These are phyloP conservation scores for Nothobranchius furzeri DNA, from an alignment of 2,113 vertebrate species.

Conservation along the genomic window DNA sequence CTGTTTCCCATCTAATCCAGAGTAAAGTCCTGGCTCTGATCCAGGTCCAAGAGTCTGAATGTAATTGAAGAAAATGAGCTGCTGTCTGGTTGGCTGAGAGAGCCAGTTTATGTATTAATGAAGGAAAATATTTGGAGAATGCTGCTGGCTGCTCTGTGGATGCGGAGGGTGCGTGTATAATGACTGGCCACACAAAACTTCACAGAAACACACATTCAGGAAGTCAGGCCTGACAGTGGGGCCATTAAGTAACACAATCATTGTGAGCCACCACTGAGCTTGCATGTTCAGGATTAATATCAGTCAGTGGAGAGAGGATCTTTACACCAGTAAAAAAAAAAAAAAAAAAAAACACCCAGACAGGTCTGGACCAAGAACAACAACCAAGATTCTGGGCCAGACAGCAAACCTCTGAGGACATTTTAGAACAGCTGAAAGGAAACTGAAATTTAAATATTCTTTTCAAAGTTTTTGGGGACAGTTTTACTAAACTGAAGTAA, in stretches of 20 bases:
- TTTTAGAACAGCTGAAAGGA: too few relatives aligned
- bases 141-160: conserved; percentile 19
- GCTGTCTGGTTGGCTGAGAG: conserved; percentile 16
- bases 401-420: too few relatives aligned
- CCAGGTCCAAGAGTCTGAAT: background rate
- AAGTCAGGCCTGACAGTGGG: conserved; percentile 21
- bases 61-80: background rate
- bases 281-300: conserved; percentile 12
- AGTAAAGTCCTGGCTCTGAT: background rate
- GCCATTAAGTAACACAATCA: conserved; percentile 58
- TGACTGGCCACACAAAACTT: conserved; percentile 36
- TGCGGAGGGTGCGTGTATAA: conserved; percentile 54
- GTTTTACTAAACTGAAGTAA: too few relatives aligned
- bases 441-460: too few relatives aligned
- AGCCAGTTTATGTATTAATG: background rate
- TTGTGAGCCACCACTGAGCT: conserved; percentile 41
- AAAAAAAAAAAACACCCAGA: too few relatives aligned
- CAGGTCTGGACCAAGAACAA: too few relatives aligned
- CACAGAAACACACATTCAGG: conserved; percentile 6
- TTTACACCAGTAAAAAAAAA: background rate
- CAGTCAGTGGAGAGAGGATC: conserved; percentile 27
- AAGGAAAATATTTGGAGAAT: background rate
- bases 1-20: conserved; percentile 4
- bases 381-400: too few relatives aligned
- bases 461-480: too few relatives aligned